Conservation (phyloP, 2,888 invertebrate species). For the Drosophila conformis region DNA sequence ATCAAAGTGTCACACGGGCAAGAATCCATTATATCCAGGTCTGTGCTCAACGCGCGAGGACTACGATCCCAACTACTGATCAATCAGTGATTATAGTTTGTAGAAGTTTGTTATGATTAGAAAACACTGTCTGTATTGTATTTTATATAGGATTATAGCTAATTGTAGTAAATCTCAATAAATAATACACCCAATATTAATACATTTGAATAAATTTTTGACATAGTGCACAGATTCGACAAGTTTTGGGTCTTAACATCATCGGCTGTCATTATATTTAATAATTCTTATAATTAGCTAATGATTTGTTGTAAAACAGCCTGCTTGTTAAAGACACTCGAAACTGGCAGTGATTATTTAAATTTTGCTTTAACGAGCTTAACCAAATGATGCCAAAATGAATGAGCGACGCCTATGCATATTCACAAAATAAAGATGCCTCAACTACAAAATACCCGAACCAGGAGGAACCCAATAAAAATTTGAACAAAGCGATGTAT, state of each 20-base stretch:
- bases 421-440: background rate
- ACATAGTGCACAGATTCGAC: constrained; percentile 22
- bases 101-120: constrained; percentile 41
- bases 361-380: constrained; percentile 58
- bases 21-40: constrained; percentile 82
- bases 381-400: constrained; percentile 56
- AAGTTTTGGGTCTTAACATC: constrained; percentile 28
- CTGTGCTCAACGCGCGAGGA: constrained; percentile 80
- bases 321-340: constrained; percentile 12
- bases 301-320: constrained; percentile 60
- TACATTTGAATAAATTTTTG: constrained; percentile 33
- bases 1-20: constrained; percentile 80
- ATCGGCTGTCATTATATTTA: constrained; percentile 37
- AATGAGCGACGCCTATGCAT: constrained; percentile 24
- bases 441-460: constrained; percentile 32
- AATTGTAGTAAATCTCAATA: constrained; percentile 52
- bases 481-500: background rate
- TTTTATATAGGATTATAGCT: constrained; percentile 54
- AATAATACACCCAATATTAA: constrained; percentile 45
- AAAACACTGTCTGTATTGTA: constrained; percentile 50
- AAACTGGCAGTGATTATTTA: constrained; percentile 45
- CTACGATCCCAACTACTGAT: constrained; percentile 82
- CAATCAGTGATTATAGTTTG: constrained; percentile 5
- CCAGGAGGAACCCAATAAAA: background rate
- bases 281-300: constrained; percentile 51